Base-by-base conservation (phyloP, 2,113 vertebrate genomes). In the Sakesphorus luctuosus region DNA sequence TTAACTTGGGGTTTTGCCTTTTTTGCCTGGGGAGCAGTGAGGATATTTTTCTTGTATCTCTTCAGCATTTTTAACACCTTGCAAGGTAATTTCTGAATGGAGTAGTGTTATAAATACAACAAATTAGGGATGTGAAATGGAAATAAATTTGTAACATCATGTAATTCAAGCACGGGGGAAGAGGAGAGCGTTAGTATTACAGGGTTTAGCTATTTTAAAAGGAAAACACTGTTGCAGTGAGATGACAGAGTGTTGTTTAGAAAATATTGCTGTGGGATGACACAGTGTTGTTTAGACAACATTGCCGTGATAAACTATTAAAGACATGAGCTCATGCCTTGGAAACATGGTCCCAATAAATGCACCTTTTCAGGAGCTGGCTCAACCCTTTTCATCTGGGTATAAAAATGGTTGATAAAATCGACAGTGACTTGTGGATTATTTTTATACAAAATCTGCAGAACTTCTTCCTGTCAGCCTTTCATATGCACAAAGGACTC, bases 1-100 rank as follows among this genome's bases (percentile, higher is more conserved):
- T 97, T 99, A 93, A 99, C 98, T 1, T 99, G 99, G 99, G 96
- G 97, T 2, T 94, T 99, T 87, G 98, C 96, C 28, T 99, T 99
- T 84, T 98, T 99, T 74, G 97, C 98, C 26, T 98, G 98, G 97
- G 99, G 98, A 43, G 96, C 98, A 1, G 92, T 97, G 46, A 98
- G 87, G 93, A 96, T 98, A 78, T 93, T 97, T 61, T 96, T 99
- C 90, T 90, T 98, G 63, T 99, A 99, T 87, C 92, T 99, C 87
- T 99, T 99, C 95, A 87, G 98, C 83, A 97, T 99, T 96, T 98
- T 98, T 83, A 99, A 99, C 96, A 97, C 97, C 36, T 95, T 99
- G 31, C 99, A 99, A 98, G 99, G 99, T 99, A 98, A 96, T 61
- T 77, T 40, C 50, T 91, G 14, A 53, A 62, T 31, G 21, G 55